Base-by-base conservation (phyloP, 2,888 invertebrate species). In the Heliconius ismenius region DNA sequence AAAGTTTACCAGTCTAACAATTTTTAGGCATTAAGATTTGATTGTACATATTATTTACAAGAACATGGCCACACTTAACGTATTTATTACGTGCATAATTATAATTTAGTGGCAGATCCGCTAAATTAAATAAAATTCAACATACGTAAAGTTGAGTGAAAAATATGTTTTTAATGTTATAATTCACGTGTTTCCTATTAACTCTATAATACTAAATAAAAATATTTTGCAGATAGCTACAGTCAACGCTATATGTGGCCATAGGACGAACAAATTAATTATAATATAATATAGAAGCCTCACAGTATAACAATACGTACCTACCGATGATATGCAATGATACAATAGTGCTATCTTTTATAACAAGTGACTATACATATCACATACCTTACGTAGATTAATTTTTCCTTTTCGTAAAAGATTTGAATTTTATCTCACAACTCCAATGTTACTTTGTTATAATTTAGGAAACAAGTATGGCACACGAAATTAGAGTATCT, bases 381-480 rank as follows among this genome's bases (percentile, higher is more conserved):
- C 93, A 94, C 93, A 94, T 86, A 91, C 88, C 88, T 93, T 93
- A 93, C 93, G 94, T 94, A 92, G 91, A 90, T 92, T 89, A 89
- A 89, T 90, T 87, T 84, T 87, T 88, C 86, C 85, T 76, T 76
- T 72, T 78, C 67, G 72, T 76, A 88, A 88, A 91, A 91, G 90
- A 86, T 87, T 90, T 92, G 88, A 90, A 90, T 91, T 90, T 89
- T 79, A 86, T 87, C 87, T 94, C 94, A 93, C 94, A 94, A 94
- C 94, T 90, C 93, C 86, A 89, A 90, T 86, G 90, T 92, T 91
- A 87, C 88, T 85, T 79, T 86, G 85, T 84, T 84, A 86, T 84
- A 86, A 84, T 86, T 86, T 83, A 89, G 85, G 86, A 87, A 90
- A 85, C 86, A 87, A 87, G 82, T 84, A 93, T 93, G 94, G 93